Percentiles rank a stretch among this genome's conserved stretches.
These are phyloP conservation scores for Andrena camellia DNA, from an alignment of 2,888 invertebrate genomes.

Conservation along the genomic window DNA sequence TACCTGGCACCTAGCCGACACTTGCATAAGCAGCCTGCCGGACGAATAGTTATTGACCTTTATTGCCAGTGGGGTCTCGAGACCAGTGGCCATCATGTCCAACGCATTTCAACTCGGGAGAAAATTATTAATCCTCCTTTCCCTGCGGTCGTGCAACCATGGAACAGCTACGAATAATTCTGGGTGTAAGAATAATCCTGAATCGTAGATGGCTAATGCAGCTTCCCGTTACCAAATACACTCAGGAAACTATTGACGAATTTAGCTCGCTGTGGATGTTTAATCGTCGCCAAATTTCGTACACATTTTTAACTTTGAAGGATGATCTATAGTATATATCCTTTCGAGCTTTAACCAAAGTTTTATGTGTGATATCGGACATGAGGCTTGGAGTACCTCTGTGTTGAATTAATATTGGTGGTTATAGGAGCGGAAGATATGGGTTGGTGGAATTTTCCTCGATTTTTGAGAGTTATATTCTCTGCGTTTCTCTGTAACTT, in stretches of 20 bases:
- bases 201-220: background rate
- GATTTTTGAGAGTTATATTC: slow-evolving; percentile 1
- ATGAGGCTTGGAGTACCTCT: no score
- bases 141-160: background rate
- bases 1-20: slow-evolving; percentile 61
- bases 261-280: background rate
- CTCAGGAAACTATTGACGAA: background rate
- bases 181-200: background rate
- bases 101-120: background rate
- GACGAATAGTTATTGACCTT: slow-evolving; percentile 79
- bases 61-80: slow-evolving; percentile 71
- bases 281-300: no score
- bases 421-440: no score
- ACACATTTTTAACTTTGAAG: no score
- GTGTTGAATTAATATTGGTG: no score
- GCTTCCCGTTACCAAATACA: slow-evolving; percentile 1
- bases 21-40: slow-evolving; percentile 65
- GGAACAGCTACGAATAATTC: background rate
- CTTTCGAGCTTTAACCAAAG: no score
- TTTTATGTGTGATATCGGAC: no score
- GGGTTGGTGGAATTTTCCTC: no score
- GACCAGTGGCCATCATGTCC: slow-evolving; percentile 37
- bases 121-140: background rate
- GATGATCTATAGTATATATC: no score
- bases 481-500: background rate